Evolutionary conservation across 1,140 invertebrate species (phyloP), one percentile per base, ranked within the genome.

Genomic region (Orius insidiosus): DNA sequence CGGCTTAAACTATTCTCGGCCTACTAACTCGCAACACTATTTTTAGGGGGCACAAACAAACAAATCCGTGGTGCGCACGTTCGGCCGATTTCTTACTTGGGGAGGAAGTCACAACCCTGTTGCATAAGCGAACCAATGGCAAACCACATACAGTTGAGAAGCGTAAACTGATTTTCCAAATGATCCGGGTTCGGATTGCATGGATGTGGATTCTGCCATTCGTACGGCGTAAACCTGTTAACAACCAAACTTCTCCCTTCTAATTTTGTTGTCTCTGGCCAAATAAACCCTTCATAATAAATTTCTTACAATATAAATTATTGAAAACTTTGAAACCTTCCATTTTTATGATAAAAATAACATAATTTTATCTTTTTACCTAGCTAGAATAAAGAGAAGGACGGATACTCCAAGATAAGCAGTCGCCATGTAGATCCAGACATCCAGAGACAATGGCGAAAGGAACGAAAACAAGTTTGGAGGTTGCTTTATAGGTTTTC

Each of bases 351-450:
- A 15, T 13, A 9, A 11, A 3, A 13, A n/a, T n/a, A 44, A 44
- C n/a, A 5, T 24, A 45, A 13, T 43, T 43, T 18, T 2, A 16
- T 24, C 24, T 24, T 40, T 69, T 61, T 71, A 86, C 85, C 88
- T 82, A 45, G 87, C 89, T 30, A 94, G 63, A 53, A 95, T 82
- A 60, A 92, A 95, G 7, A 95, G 74, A n/a, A 93, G 68, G 13
- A 90, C 76, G 0, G 88, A 93, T 3, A 95, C 89, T 5, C 86
- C 86, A 37, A 95, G 68, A 61, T 93, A 95, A 31, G 89, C 88
- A 1, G 85, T 85, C 1, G 83, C 83, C 81, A 93, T 93, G 64
- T 90, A 93, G 54, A 94, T 86, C 92, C 90, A 96, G 40, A 96
- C 92, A 55, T 89, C 85, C 30, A 90, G 63, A 8, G 87, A 90